Evolutionary conservation across 2,888 invertebrate species (phyloP).

Genomic region (Tupiocoris notatus): DNA sequence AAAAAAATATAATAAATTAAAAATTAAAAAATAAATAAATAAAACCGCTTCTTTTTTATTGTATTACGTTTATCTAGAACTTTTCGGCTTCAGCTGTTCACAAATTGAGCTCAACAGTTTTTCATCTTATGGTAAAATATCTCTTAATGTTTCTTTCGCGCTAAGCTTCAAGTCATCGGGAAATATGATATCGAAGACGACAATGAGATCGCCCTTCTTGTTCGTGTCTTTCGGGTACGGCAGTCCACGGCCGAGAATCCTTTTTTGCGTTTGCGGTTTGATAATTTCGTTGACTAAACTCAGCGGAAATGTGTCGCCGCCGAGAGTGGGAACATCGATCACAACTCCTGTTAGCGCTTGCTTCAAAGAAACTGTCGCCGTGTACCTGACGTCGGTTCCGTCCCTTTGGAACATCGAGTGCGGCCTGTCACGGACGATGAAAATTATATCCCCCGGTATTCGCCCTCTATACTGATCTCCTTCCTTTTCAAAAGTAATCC

Average conservation of each 20-base stretch:
- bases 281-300: slow-evolving; percentile 78
- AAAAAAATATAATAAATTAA: no score
- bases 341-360: slow-evolving; percentile 88
- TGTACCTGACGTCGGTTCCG: slow-evolving; percentile 87
- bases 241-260: slow-evolving; percentile 84
- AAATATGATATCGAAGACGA: slow-evolving; percentile 93
- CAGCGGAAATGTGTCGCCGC: slow-evolving; percentile 75
- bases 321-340: slow-evolving; percentile 84
- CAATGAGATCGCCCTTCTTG: slow-evolving; percentile 84
- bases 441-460: slow-evolving; percentile 93
- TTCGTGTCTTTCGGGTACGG: slow-evolving; percentile 92
- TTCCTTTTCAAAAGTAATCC: slow-evolving; percentile 95
- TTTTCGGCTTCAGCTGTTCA: no score
- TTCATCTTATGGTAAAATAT: slow-evolving; percentile 72
- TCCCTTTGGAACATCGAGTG: slow-evolving; percentile 88
- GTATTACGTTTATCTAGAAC: no score
- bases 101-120: no score
- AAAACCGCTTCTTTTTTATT: no score
- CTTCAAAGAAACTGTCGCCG: slow-evolving; percentile 80
- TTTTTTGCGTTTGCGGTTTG: slow-evolving; percentile 84
- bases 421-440: slow-evolving; percentile 93
- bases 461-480: slow-evolving; percentile 91
- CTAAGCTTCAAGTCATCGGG: slow-evolving; percentile 76
- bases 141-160: slow-evolving; percentile 81
- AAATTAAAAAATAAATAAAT: no score